Percentiles rank a stretch among this genome's conserved stretches.
Conservation (phyloP, 1,140 invertebrate species). For the Leptinotarsa undecemlineata region DNA sequence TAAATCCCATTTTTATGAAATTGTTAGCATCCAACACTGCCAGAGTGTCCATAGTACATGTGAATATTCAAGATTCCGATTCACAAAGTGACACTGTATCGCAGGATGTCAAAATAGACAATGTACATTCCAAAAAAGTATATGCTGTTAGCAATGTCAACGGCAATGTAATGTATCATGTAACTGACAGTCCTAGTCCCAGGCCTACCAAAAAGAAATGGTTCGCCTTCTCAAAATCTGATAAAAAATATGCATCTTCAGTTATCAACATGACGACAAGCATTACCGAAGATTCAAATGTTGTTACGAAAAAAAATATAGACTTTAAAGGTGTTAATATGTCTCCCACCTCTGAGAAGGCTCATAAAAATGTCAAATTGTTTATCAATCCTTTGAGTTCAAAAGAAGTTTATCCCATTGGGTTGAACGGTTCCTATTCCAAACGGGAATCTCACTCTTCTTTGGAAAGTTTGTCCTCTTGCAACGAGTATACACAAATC, state of each 20-base stretch:
- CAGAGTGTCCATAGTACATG: constrained; percentile 82
- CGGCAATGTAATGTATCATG: constrained; percentile 85
- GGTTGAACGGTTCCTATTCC: constrained; percentile 51
- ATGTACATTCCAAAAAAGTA: constrained; percentile 65
- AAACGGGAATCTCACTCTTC: constrained; percentile 51
- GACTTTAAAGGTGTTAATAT: constrained; percentile 49
- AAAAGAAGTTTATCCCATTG: constrained; percentile 52
- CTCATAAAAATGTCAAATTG: constrained; percentile 55
- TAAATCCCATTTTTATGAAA: constrained; percentile 80
- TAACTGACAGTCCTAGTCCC: constrained; percentile 56
- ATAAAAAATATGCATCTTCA: constrained; percentile 46
- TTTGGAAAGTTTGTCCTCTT: constrained; percentile 49
- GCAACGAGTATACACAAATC: constrained; percentile 42
- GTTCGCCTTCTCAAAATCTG: constrained; percentile 51
- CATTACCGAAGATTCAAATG: constrained; percentile 47
- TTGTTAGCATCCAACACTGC: constrained; percentile 81
- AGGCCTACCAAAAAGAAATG: constrained; percentile 52
- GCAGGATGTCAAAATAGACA: constrained; percentile 54
- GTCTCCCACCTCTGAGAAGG: constrained; percentile 44
- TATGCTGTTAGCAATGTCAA: constrained; percentile 86
- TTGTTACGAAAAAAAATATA: constrained; percentile 53
- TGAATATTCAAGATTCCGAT: constrained; percentile 75
- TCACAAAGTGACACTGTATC: constrained; percentile 53
- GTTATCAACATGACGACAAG: constrained; percentile 51
- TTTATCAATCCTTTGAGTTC: constrained; percentile 61